phyloP scores from a whole-genome alignment of 2,113 vertebrate genomes.

The Callaeas wilsoni region DNA sequence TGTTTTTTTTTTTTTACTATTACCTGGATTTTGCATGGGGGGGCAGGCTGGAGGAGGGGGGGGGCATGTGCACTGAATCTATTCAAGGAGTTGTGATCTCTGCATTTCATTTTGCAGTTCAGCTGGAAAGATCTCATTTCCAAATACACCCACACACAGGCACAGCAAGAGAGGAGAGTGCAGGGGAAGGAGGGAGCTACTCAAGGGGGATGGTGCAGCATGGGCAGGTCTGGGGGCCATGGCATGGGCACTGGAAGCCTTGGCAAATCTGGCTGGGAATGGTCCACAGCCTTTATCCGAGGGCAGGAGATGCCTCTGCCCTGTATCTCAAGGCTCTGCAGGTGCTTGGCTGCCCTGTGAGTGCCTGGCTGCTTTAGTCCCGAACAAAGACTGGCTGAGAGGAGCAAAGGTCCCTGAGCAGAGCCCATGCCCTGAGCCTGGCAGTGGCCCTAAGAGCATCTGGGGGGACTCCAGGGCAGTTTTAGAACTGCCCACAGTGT shows the following conservation, averaged over 20 bases:
- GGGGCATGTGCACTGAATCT: background rate
- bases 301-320: background rate
- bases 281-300: background rate
- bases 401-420: background rate
- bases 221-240: background rate
- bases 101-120: slow-evolving; percentile 71
- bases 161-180: slow-evolving; percentile 42
- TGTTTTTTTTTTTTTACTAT: background rate
- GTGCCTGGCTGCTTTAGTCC: background rate
- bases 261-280: background rate
- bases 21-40: background rate
- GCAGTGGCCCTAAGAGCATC: too few species aligned
- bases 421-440: background rate
- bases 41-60: background rate
- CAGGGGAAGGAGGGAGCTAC: slow-evolving; percentile 12
- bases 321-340: background rate
- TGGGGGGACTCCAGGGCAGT: background rate
- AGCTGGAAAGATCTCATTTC: slow-evolving; percentile 75
- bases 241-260: background rate
- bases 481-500: background rate
- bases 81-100: slow-evolving; percentile 66
- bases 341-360: background rate
- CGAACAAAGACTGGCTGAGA: background rate
- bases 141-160: slow-evolving; percentile 75
- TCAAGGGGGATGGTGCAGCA: background rate